phyloP scores from a whole-genome alignment of 2,888 invertebrate genomes.

The Cremastobaeus sp. region DNA sequence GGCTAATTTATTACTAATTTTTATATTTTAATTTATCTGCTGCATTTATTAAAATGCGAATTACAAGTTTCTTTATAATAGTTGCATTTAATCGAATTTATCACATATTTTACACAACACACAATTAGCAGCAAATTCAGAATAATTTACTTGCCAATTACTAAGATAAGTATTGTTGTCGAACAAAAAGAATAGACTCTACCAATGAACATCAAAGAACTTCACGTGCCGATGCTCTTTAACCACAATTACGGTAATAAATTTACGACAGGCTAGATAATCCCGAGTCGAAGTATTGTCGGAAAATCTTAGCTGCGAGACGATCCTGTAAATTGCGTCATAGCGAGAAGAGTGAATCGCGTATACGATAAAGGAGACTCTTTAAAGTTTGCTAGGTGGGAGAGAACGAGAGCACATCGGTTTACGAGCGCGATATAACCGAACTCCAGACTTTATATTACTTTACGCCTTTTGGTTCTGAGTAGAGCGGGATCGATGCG shows the following conservation, averaged over 20 bases:
- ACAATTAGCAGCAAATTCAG: too few relatives aligned
- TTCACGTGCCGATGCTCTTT: too few relatives aligned
- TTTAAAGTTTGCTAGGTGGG: conserved; percentile 65
- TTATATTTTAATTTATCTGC: too few relatives aligned
- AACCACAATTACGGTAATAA: conserved; percentile 27
- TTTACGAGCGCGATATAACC: conserved; percentile 74
- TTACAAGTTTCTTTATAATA: too few relatives aligned
- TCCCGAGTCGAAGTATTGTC: conserved; percentile 4
- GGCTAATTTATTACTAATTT: too few relatives aligned
- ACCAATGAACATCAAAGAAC: too few relatives aligned
- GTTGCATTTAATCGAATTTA: too few relatives aligned
- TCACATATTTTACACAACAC: too few relatives aligned
- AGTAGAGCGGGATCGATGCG: conserved; percentile 52
- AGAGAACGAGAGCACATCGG: conserved; percentile 66
- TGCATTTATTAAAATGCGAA: too few relatives aligned
- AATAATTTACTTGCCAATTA: too few relatives aligned
- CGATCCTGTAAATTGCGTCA: conserved; percentile 71
- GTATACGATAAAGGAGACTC: conserved; percentile 63
- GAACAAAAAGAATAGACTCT: too few relatives aligned
- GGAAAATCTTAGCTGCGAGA: conserved; percentile 55
- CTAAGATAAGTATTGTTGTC: too few relatives aligned
- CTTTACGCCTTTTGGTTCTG: conserved; percentile 65
- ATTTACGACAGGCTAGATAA: conserved; percentile 28
- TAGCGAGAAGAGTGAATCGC: conserved; percentile 61
- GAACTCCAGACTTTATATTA: conserved; percentile 72